These are phyloP conservation scores for Capitella teleta DNA, from an alignment of 1,140 invertebrate species.

Conservation along the genomic window DNA sequence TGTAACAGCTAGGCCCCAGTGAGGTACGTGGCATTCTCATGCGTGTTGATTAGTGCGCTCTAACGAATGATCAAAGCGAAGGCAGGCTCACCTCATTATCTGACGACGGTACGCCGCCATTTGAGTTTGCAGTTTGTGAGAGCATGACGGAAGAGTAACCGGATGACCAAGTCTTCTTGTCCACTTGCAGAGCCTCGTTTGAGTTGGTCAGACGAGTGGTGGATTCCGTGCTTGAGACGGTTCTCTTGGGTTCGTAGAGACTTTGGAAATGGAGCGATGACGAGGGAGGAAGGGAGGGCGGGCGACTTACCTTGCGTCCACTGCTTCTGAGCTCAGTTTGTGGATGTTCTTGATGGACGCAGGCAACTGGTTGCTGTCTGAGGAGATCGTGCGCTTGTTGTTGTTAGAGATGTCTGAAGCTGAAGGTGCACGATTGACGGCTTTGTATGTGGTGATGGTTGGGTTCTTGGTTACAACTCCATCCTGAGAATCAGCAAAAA, in stretches of 20 bases:
- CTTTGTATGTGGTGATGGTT: conserved; percentile 30
- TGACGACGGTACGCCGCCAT: no score
- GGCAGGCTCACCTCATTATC: no score
- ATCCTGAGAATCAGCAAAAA: conserved; percentile 20
- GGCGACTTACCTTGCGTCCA: background rate
- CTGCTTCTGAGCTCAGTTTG: conserved; percentile 24
- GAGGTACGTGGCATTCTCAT: no score
- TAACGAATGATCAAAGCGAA: no score
- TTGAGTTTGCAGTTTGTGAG: conserved; percentile 6
- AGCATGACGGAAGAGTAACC: background rate
- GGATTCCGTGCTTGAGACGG: background rate
- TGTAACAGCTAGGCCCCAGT: no score
- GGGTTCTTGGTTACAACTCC: conserved; percentile 22
- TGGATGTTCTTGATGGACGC: conserved; percentile 33
- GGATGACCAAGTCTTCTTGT: conserved; percentile 6
- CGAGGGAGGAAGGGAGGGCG: background rate
- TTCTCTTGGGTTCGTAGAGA: background rate
- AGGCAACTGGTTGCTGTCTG: conserved; percentile 54
- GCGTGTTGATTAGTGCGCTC: no score
- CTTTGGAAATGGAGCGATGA: background rate
- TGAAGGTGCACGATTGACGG: conserved; percentile 14
- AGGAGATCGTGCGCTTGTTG: conserved; percentile 49
- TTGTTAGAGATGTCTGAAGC: background rate
- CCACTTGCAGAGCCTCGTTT: conserved; percentile 3
- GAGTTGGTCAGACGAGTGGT: conserved; percentile 7